These are phyloP conservation scores for Rhinopomastus cyanomelas DNA, from an alignment of 2,113 vertebrate genomes.

Conservation along the genomic window DNA sequence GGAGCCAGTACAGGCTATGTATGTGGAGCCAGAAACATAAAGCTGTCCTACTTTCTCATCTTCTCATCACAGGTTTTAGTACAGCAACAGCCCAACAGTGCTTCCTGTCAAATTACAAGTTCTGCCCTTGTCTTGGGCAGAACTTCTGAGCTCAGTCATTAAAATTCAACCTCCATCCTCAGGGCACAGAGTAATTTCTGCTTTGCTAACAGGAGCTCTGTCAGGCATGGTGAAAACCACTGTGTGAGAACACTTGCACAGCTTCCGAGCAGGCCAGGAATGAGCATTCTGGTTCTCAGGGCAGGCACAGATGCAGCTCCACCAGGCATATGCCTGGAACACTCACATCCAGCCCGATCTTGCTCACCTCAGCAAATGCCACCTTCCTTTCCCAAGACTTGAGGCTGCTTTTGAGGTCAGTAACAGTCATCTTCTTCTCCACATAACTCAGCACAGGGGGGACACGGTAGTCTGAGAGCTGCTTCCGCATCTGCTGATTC, in stretches of 20 bases:
- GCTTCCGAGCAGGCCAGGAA: background rate
- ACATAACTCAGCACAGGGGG: slow-evolving; percentile 74
- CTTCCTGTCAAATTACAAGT: background rate
- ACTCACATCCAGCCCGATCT: background rate
- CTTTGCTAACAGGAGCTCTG: background rate
- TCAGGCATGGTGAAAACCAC: rapidly evolving
- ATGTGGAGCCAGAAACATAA: background rate
- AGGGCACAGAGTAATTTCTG: rapidly evolving
- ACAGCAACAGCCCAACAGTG: background rate
- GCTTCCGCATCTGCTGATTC: slow-evolving; percentile 67
- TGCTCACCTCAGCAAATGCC: slow-evolving; percentile 74
- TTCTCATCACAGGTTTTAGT: background rate
- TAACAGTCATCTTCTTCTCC: slow-evolving; percentile 49
- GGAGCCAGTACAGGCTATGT: background rate
- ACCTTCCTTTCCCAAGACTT: slow-evolving; percentile 78
- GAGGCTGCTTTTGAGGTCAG: slow-evolving; percentile 71
- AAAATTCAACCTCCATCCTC: background rate
- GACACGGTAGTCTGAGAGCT: slow-evolving; percentile 61
- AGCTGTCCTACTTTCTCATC: background rate
- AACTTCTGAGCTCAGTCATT: background rate
- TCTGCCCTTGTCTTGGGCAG: background rate
- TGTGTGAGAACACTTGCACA: rapidly evolving
- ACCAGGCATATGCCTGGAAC: rapidly evolving
- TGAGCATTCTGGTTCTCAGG: rapidly evolving
- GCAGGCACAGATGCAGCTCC: background rate